phyloP scores from a whole-genome alignment of 2,797 vertebrate genomes.

The Acipenser transmontanus region DNA sequence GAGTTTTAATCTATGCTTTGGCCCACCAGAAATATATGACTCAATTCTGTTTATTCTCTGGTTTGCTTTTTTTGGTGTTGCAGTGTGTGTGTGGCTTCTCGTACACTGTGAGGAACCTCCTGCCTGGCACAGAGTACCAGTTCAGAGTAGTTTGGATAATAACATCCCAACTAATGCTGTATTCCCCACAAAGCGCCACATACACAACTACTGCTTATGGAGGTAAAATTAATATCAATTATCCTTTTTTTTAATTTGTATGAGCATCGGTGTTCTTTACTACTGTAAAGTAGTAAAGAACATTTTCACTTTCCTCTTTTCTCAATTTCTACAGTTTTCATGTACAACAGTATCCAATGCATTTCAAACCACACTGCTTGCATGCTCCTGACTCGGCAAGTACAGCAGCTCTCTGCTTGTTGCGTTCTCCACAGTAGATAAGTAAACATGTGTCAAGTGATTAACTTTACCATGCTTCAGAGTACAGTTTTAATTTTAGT shows the following conservation, averaged over 20 bases:
- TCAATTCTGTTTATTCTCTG: background rate
- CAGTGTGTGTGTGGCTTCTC: constrained; percentile 46
- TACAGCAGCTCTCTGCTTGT: too few species aligned
- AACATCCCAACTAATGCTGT: constrained; percentile 46
- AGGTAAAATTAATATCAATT: constrained; percentile 39
- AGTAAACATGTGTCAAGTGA: too few species aligned
- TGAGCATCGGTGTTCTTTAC: background rate
- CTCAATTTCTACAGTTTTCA: background rate
- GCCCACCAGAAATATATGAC: background rate
- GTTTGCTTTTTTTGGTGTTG: constrained; percentile 25
- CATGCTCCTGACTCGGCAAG: too few species aligned
- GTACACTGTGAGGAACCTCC: constrained; percentile 42
- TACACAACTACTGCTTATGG: constrained; percentile 54
- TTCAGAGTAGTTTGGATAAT: constrained; percentile 64
- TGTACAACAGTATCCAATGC: too few species aligned
- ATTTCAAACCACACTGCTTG: too few species aligned
- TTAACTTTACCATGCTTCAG: too few species aligned
- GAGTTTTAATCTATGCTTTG: background rate
- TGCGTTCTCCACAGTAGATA: too few species aligned
- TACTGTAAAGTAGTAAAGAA: too few species aligned
- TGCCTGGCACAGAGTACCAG: constrained; percentile 54
- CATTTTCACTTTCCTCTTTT: background rate
- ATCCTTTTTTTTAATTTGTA: background rate
- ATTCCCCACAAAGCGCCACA: constrained; percentile 42
- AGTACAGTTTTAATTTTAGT: too few species aligned